Conservation (phyloP, 1,140 invertebrate genomes). For the Proctacanthus coquilletti region DNA sequence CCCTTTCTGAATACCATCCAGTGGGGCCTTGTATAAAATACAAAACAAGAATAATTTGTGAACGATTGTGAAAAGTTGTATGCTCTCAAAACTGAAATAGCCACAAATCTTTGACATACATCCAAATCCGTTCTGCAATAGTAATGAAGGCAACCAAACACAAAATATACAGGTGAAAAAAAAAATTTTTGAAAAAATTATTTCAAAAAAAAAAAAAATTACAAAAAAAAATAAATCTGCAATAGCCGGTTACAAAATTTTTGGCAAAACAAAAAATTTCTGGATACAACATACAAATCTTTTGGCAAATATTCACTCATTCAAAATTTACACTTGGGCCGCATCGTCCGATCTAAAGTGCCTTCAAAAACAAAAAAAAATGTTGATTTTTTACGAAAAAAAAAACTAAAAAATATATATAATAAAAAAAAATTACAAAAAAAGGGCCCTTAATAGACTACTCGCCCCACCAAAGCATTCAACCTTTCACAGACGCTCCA, state of each 20-base stretch:
- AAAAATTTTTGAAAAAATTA: too few relatives aligned
- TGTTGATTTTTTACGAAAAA: constrained; percentile 71
- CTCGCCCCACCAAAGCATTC: constrained; percentile 43
- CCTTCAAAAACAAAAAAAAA: constrained; percentile 58
- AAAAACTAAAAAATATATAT: constrained; percentile 41
- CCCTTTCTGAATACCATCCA: too few relatives aligned
- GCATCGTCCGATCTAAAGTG: constrained; percentile 79
- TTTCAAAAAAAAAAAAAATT: too few relatives aligned
- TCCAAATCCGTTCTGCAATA: constrained; percentile 17
- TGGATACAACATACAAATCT: too few relatives aligned
- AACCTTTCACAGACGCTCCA: constrained; percentile 5
- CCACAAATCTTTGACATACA: constrained; percentile 7
- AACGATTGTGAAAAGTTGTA: constrained; percentile 9
- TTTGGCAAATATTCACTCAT: constrained; percentile 35
- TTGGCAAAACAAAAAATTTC: constrained; percentile 20
- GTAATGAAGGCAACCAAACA: constrained; percentile 27
- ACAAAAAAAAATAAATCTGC: constrained; percentile 10
- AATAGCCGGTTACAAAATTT: constrained; percentile 12
- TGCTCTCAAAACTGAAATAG: constrained; percentile 10
- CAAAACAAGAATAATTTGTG: constrained; percentile 10
- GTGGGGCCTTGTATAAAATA: too few relatives aligned
- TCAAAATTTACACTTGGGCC: constrained; percentile 55
- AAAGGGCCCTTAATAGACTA: constrained; percentile 70
- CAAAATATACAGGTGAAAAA: constrained; percentile 16
- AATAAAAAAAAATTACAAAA: constrained; percentile 34